Percentiles rank a stretch among this genome's conserved stretches.
Conservation (phyloP, 2,113 vertebrate species). For the Pelusios castaneus region DNA sequence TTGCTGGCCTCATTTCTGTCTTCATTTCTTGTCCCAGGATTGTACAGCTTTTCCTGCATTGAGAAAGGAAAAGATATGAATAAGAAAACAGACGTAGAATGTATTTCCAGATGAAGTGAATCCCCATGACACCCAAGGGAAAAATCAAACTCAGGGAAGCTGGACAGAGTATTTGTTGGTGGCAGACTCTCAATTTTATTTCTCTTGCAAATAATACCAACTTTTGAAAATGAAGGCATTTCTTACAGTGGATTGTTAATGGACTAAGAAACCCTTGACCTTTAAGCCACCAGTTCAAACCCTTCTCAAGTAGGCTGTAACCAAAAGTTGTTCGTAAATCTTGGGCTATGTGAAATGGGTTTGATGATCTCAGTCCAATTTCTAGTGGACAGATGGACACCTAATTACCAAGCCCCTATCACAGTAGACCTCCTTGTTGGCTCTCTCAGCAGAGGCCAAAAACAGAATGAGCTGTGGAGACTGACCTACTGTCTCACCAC, state of each 20-base stretch:
- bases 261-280: neutral
- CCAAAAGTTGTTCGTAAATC: neutral
- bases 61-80: neutral
- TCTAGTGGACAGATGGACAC: neutral
- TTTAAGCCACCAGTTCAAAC: neutral
- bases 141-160: neutral
- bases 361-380: rapidly evolving
- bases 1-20: neutral
- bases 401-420: neutral
- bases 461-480: neutral
- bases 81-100: neutral
- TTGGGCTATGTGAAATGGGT: neutral
- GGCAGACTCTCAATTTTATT: neutral
- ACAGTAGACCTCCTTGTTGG: neutral
- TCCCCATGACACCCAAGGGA: neutral
- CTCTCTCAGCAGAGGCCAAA: neutral
- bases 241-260: neutral
- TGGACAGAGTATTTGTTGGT: neutral
- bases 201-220: neutral
- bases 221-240: neutral
- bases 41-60: neutral
- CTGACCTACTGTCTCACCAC: neutral
- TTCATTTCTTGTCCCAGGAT: neutral
- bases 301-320: neutral
- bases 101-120: neutral